A percentile compares a stretch with the other conserved stretches of the same genome.
Conservation (phyloP, 1,140 invertebrate species). For the Habropoda laboriosa region DNA sequence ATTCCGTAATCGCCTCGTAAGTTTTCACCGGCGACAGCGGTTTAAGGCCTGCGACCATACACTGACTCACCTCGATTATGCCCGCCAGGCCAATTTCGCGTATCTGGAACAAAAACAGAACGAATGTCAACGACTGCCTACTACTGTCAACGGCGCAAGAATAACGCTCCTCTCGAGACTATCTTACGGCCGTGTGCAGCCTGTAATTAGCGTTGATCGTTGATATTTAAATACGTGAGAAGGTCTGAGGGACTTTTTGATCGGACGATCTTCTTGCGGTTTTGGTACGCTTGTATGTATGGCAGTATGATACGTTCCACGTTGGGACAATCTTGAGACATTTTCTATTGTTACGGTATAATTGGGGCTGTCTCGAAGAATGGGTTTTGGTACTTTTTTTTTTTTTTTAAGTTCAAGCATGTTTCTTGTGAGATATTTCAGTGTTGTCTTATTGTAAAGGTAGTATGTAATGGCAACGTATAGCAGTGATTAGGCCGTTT, state of each 20-base stretch:
- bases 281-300: too few relatives aligned
- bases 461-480: too few relatives aligned
- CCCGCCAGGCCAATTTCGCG: not conserved
- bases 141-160: not conserved
- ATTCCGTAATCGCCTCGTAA: conserved; percentile 23
- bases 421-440: too few relatives aligned
- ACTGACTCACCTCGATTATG: conserved; percentile 43
- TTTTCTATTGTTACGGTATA: too few relatives aligned
- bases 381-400: too few relatives aligned
- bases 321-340: too few relatives aligned
- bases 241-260: not conserved
- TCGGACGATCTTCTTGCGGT: not conserved
- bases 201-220: not conserved
- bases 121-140: conserved; percentile 14
- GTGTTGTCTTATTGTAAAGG: too few relatives aligned
- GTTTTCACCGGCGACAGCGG: conserved; percentile 36
- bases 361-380: too few relatives aligned
- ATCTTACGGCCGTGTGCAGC: too few relatives aligned
- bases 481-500: too few relatives aligned
- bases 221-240: not conserved
- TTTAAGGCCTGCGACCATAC: not conserved
- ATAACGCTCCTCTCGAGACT: not conserved
- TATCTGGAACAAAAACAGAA: conserved; percentile 43
- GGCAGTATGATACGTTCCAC: too few relatives aligned
- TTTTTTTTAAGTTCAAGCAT: too few relatives aligned